Evolutionary conservation across 2,888 invertebrate species (phyloP).

Genomic region (Onchidella celtica): DNA sequence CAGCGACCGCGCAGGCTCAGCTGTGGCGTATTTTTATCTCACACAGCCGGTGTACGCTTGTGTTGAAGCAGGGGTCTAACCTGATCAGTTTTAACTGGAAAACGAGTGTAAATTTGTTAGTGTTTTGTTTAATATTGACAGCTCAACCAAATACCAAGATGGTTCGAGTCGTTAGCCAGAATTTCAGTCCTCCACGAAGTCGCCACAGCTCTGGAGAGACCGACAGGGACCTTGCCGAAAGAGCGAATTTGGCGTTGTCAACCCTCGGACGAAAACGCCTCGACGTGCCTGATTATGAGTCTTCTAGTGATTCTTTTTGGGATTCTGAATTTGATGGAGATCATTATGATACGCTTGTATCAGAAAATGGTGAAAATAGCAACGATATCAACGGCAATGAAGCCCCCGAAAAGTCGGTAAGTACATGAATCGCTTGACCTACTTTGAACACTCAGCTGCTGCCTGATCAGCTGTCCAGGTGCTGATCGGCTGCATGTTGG

Average conservation of each 20-base stretch:
- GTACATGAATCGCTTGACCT: constrained; percentile 52
- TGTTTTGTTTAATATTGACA: not conserved
- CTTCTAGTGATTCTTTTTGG: constrained; percentile 59
- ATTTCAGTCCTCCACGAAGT: constrained; percentile 61
- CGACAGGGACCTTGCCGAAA: constrained; percentile 61
- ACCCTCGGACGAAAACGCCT: constrained; percentile 44
- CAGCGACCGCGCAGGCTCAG: constrained; percentile 33
- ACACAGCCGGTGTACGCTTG: constrained; percentile 29
- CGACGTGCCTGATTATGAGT: constrained; percentile 53
- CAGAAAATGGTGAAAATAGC: not conserved
- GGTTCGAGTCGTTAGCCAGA: constrained; percentile 48
- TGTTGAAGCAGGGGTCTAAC: not conserved
- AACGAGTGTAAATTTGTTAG: not conserved
- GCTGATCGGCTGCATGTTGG: constrained; percentile 45
- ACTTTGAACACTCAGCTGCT: constrained; percentile 50
- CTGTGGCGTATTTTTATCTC: constrained; percentile 36
- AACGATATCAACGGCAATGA: constrained; percentile 40
- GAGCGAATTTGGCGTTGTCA: constrained; percentile 57
- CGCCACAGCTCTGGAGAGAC: constrained; percentile 69
- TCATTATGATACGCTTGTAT: constrained; percentile 36
- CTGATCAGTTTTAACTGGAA: not conserved
- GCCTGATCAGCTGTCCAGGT: constrained; percentile 51
- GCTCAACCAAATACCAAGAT: not conserved
- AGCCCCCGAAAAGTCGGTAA: constrained; percentile 47
- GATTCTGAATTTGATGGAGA: constrained; percentile 57